Evolutionary conservation across 2,113 vertebrate species (phyloP), one percentile per base, ranked within the genome.

Genomic region (Psittacus erithacus): DNA sequence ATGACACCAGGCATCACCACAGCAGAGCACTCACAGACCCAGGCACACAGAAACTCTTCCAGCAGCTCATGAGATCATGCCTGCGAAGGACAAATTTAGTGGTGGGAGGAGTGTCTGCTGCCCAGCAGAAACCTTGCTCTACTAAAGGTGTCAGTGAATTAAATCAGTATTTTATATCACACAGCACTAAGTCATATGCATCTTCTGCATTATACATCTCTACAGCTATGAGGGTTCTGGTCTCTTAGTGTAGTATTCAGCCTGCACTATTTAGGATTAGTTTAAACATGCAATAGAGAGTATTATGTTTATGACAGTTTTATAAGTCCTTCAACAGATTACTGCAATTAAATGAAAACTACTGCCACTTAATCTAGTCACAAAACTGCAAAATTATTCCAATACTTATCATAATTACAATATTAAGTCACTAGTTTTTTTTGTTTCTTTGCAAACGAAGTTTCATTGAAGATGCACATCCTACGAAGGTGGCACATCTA

Each of bases 361-460:
- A 29, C 81, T 84, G 6, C 70, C 84, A 55, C 86, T 94, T 95
- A 94, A 95, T 96, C 75, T 79, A 90, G 84, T 69, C 90, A 80
- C 25, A 90, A 95, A 96, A 46, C 73, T 57, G 74, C 81, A 83
- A 84, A 97, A 83, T 91, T 94, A 88, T 97, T 96, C 59, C 74
- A 83, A 93, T 93, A 88, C 94, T 97, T 95, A 90, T 86, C 86
- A 84, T 96, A 96, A 97, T 97, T 95, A 96, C 35, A 43, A 77
- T 69, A 97, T 95, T 80, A 95, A 96, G 82, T 82, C 0, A 73
- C 88, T 97, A 62, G 90, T 77, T 96, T 97, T 90, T 97, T 97
- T 97, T 95, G 68, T 97, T 96, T 96, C 90, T 95, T 93, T 95
- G 79, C 78, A 96, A 97, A 97, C 96, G 88, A 95, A 92, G 57